phyloP scores from a whole-genome alignment of 2,113 vertebrate species.

The Colius striatus region DNA sequence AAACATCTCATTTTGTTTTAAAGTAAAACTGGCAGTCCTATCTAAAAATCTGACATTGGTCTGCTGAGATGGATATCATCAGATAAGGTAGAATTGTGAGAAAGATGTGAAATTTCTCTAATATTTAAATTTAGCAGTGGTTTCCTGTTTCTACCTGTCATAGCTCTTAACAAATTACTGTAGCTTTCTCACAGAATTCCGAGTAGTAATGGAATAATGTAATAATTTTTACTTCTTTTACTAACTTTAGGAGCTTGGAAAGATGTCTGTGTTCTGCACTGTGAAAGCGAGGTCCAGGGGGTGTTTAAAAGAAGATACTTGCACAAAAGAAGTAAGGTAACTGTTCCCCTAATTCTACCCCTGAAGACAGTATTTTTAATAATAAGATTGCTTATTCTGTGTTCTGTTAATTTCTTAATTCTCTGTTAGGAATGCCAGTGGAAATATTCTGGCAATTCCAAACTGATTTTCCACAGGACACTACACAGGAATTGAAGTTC shows the following conservation, averaged over 20 bases:
- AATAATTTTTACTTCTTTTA: slow-evolving; percentile 18
- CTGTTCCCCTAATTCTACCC: neutral
- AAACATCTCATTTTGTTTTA: neutral
- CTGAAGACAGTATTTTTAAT: neutral
- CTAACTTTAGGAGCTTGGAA: neutral
- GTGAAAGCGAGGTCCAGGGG: neutral
- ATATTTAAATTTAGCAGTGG: neutral
- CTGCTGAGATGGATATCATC: neutral
- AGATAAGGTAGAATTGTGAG: neutral
- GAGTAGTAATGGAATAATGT: neutral
- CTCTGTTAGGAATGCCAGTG: neutral
- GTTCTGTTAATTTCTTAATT: neutral
- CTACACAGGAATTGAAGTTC: neutral
- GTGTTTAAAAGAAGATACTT: neutral
- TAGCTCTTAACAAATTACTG: neutral
- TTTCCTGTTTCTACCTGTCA: neutral
- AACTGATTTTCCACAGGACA: neutral
- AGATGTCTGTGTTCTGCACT: neutral
- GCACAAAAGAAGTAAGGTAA: slow-evolving; percentile 4
- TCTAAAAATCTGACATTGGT: neutral
- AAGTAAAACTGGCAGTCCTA: neutral
- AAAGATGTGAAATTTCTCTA: neutral
- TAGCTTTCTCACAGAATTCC: neutral
- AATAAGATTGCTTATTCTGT: neutral
- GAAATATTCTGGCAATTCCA: neutral